Conservation (phyloP, 1,140 invertebrate genomes). For the Leptestheria dahalacensis region DNA sequence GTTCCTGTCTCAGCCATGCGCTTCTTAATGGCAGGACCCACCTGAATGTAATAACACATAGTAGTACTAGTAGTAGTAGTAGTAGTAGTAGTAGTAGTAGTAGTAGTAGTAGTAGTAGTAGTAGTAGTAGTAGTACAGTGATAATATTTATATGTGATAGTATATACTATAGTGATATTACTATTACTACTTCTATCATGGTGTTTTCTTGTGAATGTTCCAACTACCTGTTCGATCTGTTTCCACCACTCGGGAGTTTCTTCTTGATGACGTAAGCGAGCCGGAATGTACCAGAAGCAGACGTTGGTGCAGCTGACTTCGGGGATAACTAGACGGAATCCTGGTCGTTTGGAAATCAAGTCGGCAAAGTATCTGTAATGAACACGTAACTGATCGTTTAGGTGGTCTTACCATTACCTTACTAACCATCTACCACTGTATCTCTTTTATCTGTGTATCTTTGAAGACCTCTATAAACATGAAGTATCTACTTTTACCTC, state of each 20-base stretch:
- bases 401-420: too few relatives aligned
- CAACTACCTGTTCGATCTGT: constrained; percentile 40
- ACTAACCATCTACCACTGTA: too few relatives aligned
- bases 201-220: not conserved
- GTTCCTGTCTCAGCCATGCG: constrained; percentile 52
- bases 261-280: constrained; percentile 42
- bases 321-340: constrained; percentile 42
- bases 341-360: constrained; percentile 31
- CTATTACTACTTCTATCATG: too few relatives aligned
- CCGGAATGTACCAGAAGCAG: constrained; percentile 79
- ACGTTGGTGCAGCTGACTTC: constrained; percentile 62
- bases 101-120: not conserved
- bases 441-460: too few relatives aligned
- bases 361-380: constrained; percentile 27
- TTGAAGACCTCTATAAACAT: too few relatives aligned
- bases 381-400: too few relatives aligned
- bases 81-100: not conserved
- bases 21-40: constrained; percentile 72
- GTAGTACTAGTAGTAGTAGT: not conserved
- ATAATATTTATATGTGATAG: not conserved
- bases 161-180: too few relatives aligned
- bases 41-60: constrained; percentile 30
- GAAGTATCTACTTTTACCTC: too few relatives aligned
- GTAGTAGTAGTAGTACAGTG: not conserved
- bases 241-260: constrained; percentile 50